phyloP scores from a whole-genome alignment of 2,888 invertebrate species.

The Volucella inflata region DNA sequence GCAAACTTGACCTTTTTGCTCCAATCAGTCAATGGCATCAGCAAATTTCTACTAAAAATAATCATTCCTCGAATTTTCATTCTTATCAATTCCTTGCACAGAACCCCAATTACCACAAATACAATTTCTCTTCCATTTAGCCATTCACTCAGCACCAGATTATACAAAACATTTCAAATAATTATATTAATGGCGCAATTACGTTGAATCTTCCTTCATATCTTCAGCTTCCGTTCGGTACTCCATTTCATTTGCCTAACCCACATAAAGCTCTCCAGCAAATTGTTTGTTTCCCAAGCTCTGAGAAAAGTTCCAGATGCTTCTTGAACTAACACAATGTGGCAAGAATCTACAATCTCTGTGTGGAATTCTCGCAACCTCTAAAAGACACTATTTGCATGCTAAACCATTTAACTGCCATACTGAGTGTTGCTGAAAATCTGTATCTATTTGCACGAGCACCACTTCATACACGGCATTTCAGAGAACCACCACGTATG shows the following conservation, averaged over 20 bases:
- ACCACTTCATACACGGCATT: background rate
- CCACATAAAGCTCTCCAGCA: slow-evolving; percentile 27
- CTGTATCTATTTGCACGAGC: slow-evolving; percentile 25
- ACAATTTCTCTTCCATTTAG: slow-evolving; percentile 5
- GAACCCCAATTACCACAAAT: background rate
- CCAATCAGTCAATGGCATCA: no score
- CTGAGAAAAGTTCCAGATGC: background rate
- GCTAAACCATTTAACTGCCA: slow-evolving; percentile 34
- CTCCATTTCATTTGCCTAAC: slow-evolving; percentile 1
- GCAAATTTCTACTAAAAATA: background rate
- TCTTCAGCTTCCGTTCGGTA: background rate
- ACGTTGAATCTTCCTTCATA: slow-evolving; percentile 8
- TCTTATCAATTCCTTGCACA: slow-evolving; percentile 15
- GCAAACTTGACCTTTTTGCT: no score
- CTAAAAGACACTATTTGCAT: slow-evolving; percentile 12
- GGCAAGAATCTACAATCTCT: slow-evolving; percentile 19
- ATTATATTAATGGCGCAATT: slow-evolving; percentile 40
- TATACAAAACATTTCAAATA: slow-evolving; percentile 47
- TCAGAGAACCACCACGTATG: background rate
- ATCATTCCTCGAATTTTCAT: background rate
- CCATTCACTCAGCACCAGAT: slow-evolving; percentile 29
- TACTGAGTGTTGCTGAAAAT: slow-evolving; percentile 31
- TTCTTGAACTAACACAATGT: background rate
- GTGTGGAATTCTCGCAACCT: slow-evolving; percentile 13
- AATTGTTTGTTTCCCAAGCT: slow-evolving; percentile 16